Percentiles rank a stretch among this genome's conserved stretches.
These are phyloP conservation scores for Chironomus riparius DNA, from an alignment of 2,888 invertebrate genomes.

Conservation along the genomic window DNA sequence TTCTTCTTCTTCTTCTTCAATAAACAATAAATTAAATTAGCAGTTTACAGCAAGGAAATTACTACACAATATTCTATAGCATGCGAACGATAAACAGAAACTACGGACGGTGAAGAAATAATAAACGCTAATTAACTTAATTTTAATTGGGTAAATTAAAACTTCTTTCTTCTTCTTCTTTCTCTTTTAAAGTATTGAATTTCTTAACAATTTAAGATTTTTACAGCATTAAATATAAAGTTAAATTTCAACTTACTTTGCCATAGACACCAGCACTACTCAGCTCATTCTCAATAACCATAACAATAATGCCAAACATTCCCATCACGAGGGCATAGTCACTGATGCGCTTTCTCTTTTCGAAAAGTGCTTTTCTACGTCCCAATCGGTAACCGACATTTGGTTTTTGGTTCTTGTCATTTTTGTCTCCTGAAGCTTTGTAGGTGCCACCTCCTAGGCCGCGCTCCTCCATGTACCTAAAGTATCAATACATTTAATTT, in stretches of 20 bases:
- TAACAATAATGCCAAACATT: slow-evolving; percentile 97
- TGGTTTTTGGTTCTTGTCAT: slow-evolving; percentile 74
- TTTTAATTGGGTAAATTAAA: not conserved
- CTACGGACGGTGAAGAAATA: too few relatives aligned
- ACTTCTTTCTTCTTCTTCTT: too few relatives aligned
- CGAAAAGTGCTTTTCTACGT: slow-evolving; percentile 94
- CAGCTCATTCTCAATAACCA: slow-evolving; percentile 99
- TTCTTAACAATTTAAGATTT: too few relatives aligned
- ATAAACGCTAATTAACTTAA: too few relatives aligned
- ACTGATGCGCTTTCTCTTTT: slow-evolving; percentile 95
- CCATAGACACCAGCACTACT: slow-evolving; percentile 93
- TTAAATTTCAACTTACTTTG: slow-evolving; percentile 60
- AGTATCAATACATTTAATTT: too few relatives aligned
- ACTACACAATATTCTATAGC: too few relatives aligned
- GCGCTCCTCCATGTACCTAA: slow-evolving; percentile 73
- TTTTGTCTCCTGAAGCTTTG: slow-evolving; percentile 51
- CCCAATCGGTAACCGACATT: slow-evolving; percentile 96
- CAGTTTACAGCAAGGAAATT: too few relatives aligned
- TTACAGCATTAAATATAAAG: not conserved
- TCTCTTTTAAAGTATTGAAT: too few relatives aligned
- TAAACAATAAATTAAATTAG: too few relatives aligned
- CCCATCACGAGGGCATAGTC: slow-evolving; percentile 99
- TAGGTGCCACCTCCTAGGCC: slow-evolving; percentile 66
- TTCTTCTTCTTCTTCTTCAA: too few relatives aligned
- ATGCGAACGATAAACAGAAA: too few relatives aligned